Evolutionary conservation across 2,797 vertebrate genomes (phyloP).

Genomic region (Sphenodon punctatus): DNA sequence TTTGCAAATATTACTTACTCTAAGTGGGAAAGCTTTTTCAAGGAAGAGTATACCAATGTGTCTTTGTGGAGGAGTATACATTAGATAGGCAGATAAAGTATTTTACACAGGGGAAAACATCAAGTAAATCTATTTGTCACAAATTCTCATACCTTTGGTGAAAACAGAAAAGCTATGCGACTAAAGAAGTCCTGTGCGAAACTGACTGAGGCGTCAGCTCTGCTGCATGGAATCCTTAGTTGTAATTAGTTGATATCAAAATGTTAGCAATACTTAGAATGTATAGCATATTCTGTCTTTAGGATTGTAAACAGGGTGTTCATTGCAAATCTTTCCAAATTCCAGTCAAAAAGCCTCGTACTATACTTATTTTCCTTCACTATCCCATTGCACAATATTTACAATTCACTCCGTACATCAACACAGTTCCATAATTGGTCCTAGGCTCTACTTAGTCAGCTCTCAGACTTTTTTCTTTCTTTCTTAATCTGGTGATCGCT

Average conservation of each 20-base stretch:
- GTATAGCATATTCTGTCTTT: background rate
- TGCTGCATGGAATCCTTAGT: too few relatives aligned
- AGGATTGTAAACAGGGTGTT: too few relatives aligned
- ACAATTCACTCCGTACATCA: too few relatives aligned
- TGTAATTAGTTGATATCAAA: background rate
- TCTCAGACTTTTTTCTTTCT: too few relatives aligned
- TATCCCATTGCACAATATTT: too few relatives aligned
- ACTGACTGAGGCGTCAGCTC: too few relatives aligned
- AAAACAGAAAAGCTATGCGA: background rate
- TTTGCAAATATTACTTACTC: background rate
- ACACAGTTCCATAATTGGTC: too few relatives aligned
- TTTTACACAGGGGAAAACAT: background rate
- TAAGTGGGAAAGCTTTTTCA: background rate
- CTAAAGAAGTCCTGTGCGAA: background rate
- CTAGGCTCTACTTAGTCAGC: too few relatives aligned
- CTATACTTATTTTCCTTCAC: too few relatives aligned
- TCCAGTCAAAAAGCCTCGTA: too few relatives aligned
- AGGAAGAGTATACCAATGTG: background rate
- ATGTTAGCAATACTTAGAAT: background rate
- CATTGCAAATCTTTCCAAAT: too few relatives aligned
- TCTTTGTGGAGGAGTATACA: background rate
- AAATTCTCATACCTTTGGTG: background rate
- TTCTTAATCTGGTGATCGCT: too few relatives aligned
- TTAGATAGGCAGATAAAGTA: background rate
- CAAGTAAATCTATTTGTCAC: background rate